A percentile compares a stretch with the other conserved stretches of the same genome.
Conservation (phyloP, 2,797 vertebrate species). For the Lagodon rhomboides region DNA sequence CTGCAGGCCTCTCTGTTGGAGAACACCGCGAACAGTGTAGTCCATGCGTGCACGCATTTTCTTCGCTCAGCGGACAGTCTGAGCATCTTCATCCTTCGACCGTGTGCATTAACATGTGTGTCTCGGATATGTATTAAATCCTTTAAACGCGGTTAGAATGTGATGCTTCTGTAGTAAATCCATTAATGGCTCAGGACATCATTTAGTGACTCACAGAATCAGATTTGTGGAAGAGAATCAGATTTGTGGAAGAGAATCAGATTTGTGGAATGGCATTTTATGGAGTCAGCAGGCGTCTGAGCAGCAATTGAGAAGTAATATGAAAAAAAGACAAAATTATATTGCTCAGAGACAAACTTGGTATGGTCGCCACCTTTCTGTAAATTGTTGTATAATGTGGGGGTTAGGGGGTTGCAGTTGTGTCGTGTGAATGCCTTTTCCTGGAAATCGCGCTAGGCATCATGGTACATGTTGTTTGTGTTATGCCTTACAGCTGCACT, state of each 20-base stretch:
- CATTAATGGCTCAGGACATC: slow-evolving; percentile 30
- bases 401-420: too few species aligned
- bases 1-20: slow-evolving; percentile 55
- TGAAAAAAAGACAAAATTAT: background rate
- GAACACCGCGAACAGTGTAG: slow-evolving; percentile 27
- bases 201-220: slow-evolving; percentile 31
- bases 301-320: slow-evolving; percentile 2
- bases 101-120: slow-evolving; percentile 29
- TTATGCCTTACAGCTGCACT: slow-evolving; percentile 20
- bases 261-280: slow-evolving; percentile 30
- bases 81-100: slow-evolving; percentile 38
- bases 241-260: too few species aligned
- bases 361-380: background rate
- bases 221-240: slow-evolving; percentile 14
- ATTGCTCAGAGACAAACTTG: background rate
- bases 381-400: too few species aligned
- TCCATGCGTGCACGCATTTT: slow-evolving; percentile 45
- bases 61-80: slow-evolving; percentile 29
- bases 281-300: background rate
- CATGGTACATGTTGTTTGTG: slow-evolving; percentile 29
- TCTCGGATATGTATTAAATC: slow-evolving; percentile 33
- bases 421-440: slow-evolving; percentile 36
- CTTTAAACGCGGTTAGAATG: slow-evolving; percentile 36
- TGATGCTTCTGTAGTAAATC: slow-evolving; percentile 36
- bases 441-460: slow-evolving; percentile 26